Conservation (phyloP, 2,797 vertebrate genomes). For the Toxotes lorentzi region DNA sequence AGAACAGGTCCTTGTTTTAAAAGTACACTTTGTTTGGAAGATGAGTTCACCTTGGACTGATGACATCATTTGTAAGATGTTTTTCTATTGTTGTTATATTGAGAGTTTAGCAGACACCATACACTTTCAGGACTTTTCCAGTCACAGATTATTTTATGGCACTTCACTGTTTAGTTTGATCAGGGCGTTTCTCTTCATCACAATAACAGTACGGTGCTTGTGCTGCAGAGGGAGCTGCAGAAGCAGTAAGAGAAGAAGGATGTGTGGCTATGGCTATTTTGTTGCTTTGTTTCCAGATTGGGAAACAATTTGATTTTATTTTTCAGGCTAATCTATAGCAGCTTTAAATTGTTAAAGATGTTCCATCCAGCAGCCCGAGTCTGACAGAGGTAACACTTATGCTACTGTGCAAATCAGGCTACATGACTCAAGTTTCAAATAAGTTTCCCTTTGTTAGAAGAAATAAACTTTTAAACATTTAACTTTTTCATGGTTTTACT, state of each 20-base stretch:
- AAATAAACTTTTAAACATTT: constrained; percentile 46
- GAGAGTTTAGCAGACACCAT: constrained; percentile 22
- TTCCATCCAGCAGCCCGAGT: constrained; percentile 29
- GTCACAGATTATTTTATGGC: constrained; percentile 51
- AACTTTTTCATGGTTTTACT: constrained; percentile 30
- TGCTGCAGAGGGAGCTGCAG: background rate
- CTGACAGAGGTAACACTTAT: constrained; percentile 47
- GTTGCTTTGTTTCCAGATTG: constrained; percentile 50
- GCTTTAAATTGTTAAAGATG: constrained; percentile 39
- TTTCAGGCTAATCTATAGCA: constrained; percentile 48
- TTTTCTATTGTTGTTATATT: constrained; percentile 5
- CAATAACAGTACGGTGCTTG: background rate
- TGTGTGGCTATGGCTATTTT: constrained; percentile 31
- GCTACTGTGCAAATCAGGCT: constrained; percentile 73
- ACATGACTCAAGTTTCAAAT: constrained; percentile 41
- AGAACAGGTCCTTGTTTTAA: constrained; percentile 3
- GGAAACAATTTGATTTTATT: constrained; percentile 10
- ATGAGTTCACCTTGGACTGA: background rate
- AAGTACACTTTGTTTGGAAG: background rate
- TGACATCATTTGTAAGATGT: background rate
- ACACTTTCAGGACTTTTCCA: background rate
- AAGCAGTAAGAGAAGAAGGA: background rate
- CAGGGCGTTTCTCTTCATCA: background rate
- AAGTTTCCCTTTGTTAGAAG: constrained; percentile 34
- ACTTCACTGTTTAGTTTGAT: constrained; percentile 28